A percentile compares a stretch with the other conserved stretches of the same genome.
These are phyloP conservation scores for Opisthocomus hoazin DNA, from an alignment of 2,113 vertebrate species.

Conservation along the genomic window DNA sequence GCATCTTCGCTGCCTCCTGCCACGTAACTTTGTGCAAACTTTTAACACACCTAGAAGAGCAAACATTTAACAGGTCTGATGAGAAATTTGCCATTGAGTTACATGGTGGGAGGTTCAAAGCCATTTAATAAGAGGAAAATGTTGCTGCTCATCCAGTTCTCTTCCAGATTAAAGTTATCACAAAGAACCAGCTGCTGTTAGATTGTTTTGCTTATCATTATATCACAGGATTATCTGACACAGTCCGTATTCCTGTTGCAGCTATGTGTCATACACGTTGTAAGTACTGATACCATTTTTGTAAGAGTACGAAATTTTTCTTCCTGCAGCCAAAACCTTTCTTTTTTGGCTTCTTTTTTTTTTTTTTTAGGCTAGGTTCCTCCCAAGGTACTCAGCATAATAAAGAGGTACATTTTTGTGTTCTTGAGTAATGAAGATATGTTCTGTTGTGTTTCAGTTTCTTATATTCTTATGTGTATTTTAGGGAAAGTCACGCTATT, in stretches of 20 bases:
- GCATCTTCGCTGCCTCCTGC: background rate
- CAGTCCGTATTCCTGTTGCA: background rate
- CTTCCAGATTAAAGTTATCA: constrained; percentile 30
- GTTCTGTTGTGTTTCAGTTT: background rate
- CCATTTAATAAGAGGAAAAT: background rate
- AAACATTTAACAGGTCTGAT: background rate
- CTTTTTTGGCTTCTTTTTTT: background rate
- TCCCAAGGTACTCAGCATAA: background rate
- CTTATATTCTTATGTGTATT: constrained; percentile 35
- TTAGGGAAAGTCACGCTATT: constrained; percentile 68
- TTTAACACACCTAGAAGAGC: background rate
- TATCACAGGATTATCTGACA: background rate
- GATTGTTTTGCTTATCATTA: background rate
- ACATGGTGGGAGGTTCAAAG: background rate
- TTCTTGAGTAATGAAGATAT: background rate
- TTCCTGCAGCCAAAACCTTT: background rate
- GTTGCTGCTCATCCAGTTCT: background rate
- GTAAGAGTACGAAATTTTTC: background rate
- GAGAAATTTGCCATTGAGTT: background rate
- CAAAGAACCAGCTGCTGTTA: background rate
- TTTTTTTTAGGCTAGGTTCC: background rate
- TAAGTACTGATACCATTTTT: background rate
- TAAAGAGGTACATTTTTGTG: background rate
- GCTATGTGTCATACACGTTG: background rate
- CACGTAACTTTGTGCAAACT: background rate